Percentiles rank a stretch among this genome's conserved stretches.
Evolutionary conservation across 2,113 vertebrate genomes (phyloP).

Genomic region (Phalacrocorax brasilianus): DNA sequence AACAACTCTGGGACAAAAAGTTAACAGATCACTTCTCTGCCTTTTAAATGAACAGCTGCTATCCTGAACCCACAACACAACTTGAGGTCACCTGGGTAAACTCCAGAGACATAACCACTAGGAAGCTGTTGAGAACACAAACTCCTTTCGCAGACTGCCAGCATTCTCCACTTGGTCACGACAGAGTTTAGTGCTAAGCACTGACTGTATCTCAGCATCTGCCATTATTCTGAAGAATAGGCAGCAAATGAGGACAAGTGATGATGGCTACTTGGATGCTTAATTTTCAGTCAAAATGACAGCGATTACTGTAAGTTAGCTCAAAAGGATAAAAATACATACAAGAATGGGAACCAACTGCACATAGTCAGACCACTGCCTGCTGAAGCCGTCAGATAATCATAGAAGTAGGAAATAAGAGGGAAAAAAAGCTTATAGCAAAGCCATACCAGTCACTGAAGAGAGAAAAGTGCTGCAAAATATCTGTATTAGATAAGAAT

Average conservation of each 20-base stretch:
- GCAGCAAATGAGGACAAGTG: neutral
- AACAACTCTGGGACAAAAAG: rapidly evolving
- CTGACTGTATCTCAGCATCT: neutral
- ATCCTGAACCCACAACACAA: neutral
- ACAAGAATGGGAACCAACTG: neutral
- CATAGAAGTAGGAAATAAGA: neutral
- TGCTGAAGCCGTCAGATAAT: neutral
- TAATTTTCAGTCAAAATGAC: neutral
- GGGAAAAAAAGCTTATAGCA: neutral
- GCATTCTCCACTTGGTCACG: neutral
- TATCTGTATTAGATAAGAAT: neutral
- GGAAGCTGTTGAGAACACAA: neutral
- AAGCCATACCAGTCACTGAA: neutral
- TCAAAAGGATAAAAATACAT: neutral
- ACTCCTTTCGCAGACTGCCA: neutral
- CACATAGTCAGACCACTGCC: neutral
- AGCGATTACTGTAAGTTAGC: neutral
- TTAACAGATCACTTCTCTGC: neutral
- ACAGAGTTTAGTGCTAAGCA: neutral
- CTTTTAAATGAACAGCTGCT: neutral
- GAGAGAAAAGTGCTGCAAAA: neutral
- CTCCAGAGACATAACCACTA: neutral
- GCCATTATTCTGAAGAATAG: neutral
- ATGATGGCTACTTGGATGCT: neutral
- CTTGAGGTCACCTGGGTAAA: neutral